A percentile compares a stretch with the other conserved stretches of the same genome.
Conservation (phyloP, 2,113 vertebrate genomes). For the Murina feae region DNA sequence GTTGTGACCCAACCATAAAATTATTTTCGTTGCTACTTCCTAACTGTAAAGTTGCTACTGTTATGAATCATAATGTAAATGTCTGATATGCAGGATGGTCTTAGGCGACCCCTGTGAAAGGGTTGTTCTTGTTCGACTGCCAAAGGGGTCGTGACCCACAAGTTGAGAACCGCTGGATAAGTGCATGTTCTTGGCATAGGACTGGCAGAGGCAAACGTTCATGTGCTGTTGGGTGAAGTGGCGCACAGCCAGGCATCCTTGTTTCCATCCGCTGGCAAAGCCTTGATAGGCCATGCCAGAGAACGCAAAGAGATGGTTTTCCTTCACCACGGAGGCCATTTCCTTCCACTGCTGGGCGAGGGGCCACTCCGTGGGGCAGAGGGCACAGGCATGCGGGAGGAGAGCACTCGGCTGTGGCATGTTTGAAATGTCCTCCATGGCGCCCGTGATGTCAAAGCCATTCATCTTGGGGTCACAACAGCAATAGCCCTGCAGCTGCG, state of each 20-base stretch:
- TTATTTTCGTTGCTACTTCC: too few species aligned
- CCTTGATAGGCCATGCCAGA: slow-evolving; percentile 99
- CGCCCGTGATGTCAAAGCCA: slow-evolving; percentile 94
- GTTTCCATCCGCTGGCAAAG: slow-evolving; percentile 96
- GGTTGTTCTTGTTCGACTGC: too few species aligned
- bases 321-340: slow-evolving; percentile 87
- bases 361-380: slow-evolving; percentile 97
- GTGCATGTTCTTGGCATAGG: slow-evolving; percentile 98
- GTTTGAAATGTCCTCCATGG: slow-evolving; percentile 96
- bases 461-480: slow-evolving; percentile 95
- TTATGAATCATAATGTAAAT: too few species aligned
- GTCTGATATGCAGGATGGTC: too few species aligned
- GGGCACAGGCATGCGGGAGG: slow-evolving; percentile 94
- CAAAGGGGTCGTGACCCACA: too few species aligned
- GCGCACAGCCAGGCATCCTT: slow-evolving; percentile 94
- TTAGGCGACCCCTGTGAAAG: too few species aligned
- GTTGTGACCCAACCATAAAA: too few species aligned
- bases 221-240: slow-evolving; percentile 95
- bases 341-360: slow-evolving; percentile 95
- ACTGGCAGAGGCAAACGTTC: slow-evolving; percentile 92
- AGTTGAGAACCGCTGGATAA: too few species aligned
- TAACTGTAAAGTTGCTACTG: too few species aligned
- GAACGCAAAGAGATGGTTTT: slow-evolving; percentile 92
- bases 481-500: slow-evolving; percentile 92
- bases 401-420: slow-evolving; percentile 94